Percentiles rank a stretch among this genome's conserved stretches.
These are phyloP conservation scores for Phyllostomus discolor DNA, from an alignment of 2,113 vertebrate genomes.

Conservation along the genomic window DNA sequence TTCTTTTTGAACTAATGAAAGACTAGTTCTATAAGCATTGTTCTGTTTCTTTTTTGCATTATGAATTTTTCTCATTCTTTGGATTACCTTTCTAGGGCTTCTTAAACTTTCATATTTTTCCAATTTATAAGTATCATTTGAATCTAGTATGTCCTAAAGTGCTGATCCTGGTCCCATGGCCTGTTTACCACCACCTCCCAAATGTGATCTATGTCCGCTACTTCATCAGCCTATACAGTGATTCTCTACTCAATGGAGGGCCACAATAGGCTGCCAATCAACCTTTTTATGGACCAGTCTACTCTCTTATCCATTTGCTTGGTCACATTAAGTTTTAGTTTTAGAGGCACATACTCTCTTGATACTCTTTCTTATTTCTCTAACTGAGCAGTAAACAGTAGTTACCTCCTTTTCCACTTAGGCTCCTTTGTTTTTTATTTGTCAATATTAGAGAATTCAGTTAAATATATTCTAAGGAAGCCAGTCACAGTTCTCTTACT, in stretches of 20 bases:
- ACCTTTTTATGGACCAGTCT: background rate
- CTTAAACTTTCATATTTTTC: background rate
- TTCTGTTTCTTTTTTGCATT: background rate
- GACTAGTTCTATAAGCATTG: background rate
- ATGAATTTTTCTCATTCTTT: background rate
- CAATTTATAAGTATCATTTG: background rate
- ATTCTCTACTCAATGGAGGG: background rate
- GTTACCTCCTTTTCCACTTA: background rate
- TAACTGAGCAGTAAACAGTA: background rate
- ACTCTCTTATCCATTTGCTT: background rate
- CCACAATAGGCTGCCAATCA: background rate
- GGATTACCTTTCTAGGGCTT: background rate
- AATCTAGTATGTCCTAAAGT: background rate
- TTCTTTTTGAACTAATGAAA: background rate
- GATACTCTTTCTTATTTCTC: background rate
- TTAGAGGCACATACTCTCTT: background rate
- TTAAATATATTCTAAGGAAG: background rate
- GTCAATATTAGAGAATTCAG: background rate
- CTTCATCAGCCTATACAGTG: background rate
- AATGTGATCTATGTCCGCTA: background rate
- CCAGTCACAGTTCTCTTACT: background rate
- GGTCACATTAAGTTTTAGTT: background rate
- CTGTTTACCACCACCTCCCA: background rate
- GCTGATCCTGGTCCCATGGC: background rate
- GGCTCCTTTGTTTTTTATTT: background rate